Base-by-base conservation (phyloP, 1,140 invertebrate species). In the Drosophila pandora region DNA sequence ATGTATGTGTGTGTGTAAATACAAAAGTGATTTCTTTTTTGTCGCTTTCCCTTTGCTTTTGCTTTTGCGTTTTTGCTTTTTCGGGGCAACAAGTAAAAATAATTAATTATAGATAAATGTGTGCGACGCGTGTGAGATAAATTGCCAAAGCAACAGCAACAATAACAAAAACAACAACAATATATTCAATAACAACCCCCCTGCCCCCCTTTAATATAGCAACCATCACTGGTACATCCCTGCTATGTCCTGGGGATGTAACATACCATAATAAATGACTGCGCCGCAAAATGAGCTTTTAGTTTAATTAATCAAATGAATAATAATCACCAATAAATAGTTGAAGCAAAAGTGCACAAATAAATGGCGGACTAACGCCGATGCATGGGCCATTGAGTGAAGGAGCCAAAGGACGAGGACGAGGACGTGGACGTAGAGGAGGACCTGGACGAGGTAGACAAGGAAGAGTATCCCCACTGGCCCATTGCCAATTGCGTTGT, bases 21-120 rank as follows among this genome's bases (percentile, higher is more conserved):
- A 53, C 32, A 34, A 34, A 34, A 83, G 71, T 73, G 73, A 76
- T 74, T 80, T 84, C 74, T 81, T 67, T 72, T 60, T 75, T 64
- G 65, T 57, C 69, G 43, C 43, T 23, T 61, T 9, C n/a, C 9
- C 21, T 23, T 21, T 21, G 62, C 67, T 54, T 49, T 56, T 69
- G 68, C 58, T 70, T 37, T 37, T 37, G 25, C 58, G 71, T 47
- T 48, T 58, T 68, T 59, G 61, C 76, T 47, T 48, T 58, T 68
- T 59, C 55, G 61, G 17, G 65, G 65, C 82, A 85, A 85, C 82
- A 85, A 85, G 82, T 85, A 85, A 85, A 79, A 87, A 87, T 85
- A 85, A 85, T 85, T 85, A 85, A 85, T 85, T 85, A 87, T 85
- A 85, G 82, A 88, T 85, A 88, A 87, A 82, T 87, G 75, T 78